A percentile compares a stretch with the other conserved stretches of the same genome.
phyloP scores from a whole-genome alignment of 2,797 vertebrate genomes.

The Phrynocephalus vlangalii region DNA sequence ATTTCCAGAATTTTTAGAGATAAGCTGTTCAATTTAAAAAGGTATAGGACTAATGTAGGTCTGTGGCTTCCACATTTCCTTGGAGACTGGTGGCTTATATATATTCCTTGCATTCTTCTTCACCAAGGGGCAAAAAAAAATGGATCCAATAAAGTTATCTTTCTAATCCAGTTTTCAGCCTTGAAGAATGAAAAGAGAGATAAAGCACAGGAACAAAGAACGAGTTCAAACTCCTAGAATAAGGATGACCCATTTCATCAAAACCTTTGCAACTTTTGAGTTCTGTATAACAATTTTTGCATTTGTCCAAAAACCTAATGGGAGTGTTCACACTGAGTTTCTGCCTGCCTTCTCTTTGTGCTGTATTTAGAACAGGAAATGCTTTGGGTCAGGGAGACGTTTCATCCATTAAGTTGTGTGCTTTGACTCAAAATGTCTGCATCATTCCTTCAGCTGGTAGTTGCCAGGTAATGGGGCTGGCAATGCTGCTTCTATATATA shows the following conservation, averaged over 20 bases:
- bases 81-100: not conserved
- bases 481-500: not conserved
- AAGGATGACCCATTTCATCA: slow-evolving; percentile 18
- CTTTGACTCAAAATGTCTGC: slow-evolving; percentile 5
- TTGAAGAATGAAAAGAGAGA: not conserved
- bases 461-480: not conserved
- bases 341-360: slow-evolving; percentile 9
- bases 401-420: slow-evolving; percentile 10
- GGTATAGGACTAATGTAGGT: not conserved
- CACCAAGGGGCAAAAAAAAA: too few species aligned
- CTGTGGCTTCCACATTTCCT: not conserved
- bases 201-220: slow-evolving; percentile 11
- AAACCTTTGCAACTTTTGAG: slow-evolving; percentile 5
- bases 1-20: not conserved
- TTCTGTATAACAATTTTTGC: slow-evolving; percentile 34
- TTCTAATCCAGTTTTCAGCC: not conserved
- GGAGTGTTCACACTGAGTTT: slow-evolving; percentile 28
- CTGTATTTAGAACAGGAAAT: slow-evolving; percentile 10
- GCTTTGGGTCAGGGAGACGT: slow-evolving; percentile 3
- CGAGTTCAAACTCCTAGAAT: slow-evolving; percentile 5
- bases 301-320: slow-evolving; percentile 30
- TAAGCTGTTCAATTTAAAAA: not conserved
- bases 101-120: not conserved
- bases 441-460: slow-evolving; percentile 3
- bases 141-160: not conserved